Conservation (phyloP, 1,140 invertebrate genomes). For the Macrosteles quadrilineatus region DNA sequence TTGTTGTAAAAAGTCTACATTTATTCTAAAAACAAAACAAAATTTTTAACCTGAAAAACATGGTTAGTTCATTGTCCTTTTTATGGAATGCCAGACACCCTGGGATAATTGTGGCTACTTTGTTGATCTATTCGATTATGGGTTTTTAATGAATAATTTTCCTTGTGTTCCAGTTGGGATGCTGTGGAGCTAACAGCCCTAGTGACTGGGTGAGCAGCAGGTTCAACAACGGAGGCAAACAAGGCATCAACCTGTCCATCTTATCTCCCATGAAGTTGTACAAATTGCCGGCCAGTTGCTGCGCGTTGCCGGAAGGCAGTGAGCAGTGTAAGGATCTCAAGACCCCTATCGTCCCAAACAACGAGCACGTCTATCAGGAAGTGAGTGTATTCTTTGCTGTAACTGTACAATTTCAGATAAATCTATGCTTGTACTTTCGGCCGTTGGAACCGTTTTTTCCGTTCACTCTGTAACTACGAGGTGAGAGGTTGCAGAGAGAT, state of each 20-base stretch:
- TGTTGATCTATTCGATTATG: too few species aligned
- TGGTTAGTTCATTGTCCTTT: too few species aligned
- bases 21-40: too few species aligned
- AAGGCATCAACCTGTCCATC: conserved; percentile 44
- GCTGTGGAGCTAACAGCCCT: conserved; percentile 71
- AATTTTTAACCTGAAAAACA: too few species aligned
- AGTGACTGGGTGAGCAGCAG: conserved; percentile 68
- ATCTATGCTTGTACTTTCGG: too few species aligned
- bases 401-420: too few species aligned
- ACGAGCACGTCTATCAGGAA: conserved; percentile 56
- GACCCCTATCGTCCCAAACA: conserved; percentile 53
- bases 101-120: too few species aligned
- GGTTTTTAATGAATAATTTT: neutral
- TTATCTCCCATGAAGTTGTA: conserved; percentile 50
- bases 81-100: too few species aligned
- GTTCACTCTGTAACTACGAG: too few species aligned
- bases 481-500: too few species aligned
- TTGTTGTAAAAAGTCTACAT: too few species aligned
- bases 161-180: conserved; percentile 57
- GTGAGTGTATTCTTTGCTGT: conserved; percentile 54
- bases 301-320: conserved; percentile 51
- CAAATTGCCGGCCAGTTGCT: conserved; percentile 63
- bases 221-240: conserved; percentile 53
- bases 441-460: too few species aligned
- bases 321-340: conserved; percentile 53